Conservation (phyloP, 2,797 vertebrate genomes). For the Aphelocoma californica region DNA sequence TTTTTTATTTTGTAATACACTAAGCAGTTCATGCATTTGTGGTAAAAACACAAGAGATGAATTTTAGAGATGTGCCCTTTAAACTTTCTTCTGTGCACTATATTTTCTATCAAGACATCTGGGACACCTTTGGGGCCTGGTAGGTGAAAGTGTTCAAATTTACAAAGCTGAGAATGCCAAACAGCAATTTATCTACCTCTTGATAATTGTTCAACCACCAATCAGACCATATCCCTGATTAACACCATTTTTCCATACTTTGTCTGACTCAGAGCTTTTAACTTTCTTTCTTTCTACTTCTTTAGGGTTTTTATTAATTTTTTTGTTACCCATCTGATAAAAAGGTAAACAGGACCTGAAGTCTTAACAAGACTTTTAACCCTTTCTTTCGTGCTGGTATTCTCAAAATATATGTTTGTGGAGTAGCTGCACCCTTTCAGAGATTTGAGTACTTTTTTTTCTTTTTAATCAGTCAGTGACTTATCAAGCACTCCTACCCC, state of each 20-base stretch:
- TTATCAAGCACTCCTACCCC: not conserved
- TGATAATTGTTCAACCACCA: not conserved
- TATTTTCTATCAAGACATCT: not conserved
- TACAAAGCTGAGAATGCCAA: not conserved
- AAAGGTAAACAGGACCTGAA: not conserved
- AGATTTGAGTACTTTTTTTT: not conserved
- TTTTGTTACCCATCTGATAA: not conserved
- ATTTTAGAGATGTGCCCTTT: not conserved
- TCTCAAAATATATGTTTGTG: not conserved
- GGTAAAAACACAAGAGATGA: not conserved
- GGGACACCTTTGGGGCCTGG: not conserved
- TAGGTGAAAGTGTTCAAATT: not conserved
- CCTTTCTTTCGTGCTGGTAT: not conserved
- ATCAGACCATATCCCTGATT: not conserved
- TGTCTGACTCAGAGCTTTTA: not conserved
- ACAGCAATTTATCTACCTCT: not conserved
- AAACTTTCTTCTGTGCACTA: not conserved
- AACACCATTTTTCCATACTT: not conserved
- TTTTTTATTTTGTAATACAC: not conserved
- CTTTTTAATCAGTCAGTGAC: not conserved
- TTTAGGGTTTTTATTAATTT: fast-evolving
- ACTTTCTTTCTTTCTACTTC: not conserved
- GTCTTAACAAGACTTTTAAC: not conserved
- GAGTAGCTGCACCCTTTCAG: not conserved
- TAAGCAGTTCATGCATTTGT: not conserved